These are phyloP conservation scores for Torymus texanus DNA, from an alignment of 2,888 invertebrate genomes.

Conservation along the genomic window DNA sequence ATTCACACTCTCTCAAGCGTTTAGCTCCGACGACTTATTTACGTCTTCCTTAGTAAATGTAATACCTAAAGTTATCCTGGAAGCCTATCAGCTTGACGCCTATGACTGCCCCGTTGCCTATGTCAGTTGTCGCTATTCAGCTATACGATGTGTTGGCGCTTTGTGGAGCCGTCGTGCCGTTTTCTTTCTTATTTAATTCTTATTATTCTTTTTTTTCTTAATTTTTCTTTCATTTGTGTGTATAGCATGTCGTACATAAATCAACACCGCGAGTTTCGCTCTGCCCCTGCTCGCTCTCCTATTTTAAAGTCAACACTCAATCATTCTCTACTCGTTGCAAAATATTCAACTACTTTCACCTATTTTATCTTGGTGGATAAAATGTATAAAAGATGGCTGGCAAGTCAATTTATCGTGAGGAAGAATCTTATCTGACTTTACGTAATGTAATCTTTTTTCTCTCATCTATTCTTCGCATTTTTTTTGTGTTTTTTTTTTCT, in stretches of 20 bases:
- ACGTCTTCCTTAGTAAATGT: slow-evolving; percentile 70
- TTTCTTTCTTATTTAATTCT: slow-evolving; percentile 39
- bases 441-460: slow-evolving; percentile 63
- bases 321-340: slow-evolving; percentile 74
- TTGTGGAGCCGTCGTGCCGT: slow-evolving; percentile 61
- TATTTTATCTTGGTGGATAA: slow-evolving; percentile 72
- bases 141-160: slow-evolving; percentile 63
- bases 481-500: slow-evolving; percentile 55
- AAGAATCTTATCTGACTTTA: slow-evolving; percentile 71
- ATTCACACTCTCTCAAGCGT: slow-evolving; percentile 70
- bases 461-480: slow-evolving; percentile 58
- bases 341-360: slow-evolving; percentile 74
- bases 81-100: slow-evolving; percentile 73
- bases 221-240: slow-evolving; percentile 54
- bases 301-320: slow-evolving; percentile 58
- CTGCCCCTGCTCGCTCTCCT: slow-evolving; percentile 57
- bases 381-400: slow-evolving; percentile 75
- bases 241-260: slow-evolving; percentile 57
- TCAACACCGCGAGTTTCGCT: slow-evolving; percentile 57
- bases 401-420: slow-evolving; percentile 73
- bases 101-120: slow-evolving; percentile 65
- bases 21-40: slow-evolving; percentile 67
- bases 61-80: slow-evolving; percentile 74
- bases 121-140: slow-evolving; percentile 63
- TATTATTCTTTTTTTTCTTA: slow-evolving; percentile 48